Evolutionary conservation across 2,888 invertebrate genomes (phyloP).

Genomic region (Pachliopta kotzebuea): DNA sequence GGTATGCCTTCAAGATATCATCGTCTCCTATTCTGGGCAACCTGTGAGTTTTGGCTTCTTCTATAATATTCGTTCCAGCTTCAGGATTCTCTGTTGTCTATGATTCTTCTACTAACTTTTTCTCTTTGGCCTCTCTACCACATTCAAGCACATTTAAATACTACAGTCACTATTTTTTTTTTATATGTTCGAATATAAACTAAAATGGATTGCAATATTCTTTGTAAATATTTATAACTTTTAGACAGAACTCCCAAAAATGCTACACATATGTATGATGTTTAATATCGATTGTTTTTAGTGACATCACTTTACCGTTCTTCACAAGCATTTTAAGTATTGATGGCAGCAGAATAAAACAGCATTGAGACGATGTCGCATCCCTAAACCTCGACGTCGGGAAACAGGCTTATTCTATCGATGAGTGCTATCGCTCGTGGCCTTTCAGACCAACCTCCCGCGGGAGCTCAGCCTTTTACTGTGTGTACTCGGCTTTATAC

Average conservation of each 20-base stretch:
- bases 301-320: slow-evolving; percentile 54
- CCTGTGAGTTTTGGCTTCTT: too few species aligned
- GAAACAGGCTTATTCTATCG: slow-evolving; percentile 79
- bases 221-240: not conserved
- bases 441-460: slow-evolving; percentile 66
- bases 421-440: slow-evolving; percentile 73
- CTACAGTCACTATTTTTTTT: too few species aligned
- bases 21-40: too few species aligned
- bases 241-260: not conserved
- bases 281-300: slow-evolving; percentile 39
- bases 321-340: slow-evolving; percentile 76
- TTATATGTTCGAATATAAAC: too few species aligned
- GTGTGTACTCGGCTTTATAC: slow-evolving; percentile 69
- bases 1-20: too few species aligned
- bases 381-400: slow-evolving; percentile 73
- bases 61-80: too few species aligned
- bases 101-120: too few species aligned
- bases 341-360: slow-evolving; percentile 78
- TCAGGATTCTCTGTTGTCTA: too few species aligned
- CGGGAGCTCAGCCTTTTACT: slow-evolving; percentile 74
- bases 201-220: not conserved
- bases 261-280: too few species aligned
- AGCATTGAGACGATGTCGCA: slow-evolving; percentile 75
- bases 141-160: too few species aligned
- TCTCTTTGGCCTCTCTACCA: too few species aligned